These are phyloP conservation scores for Carposina sasakii DNA, from an alignment of 1,140 invertebrate species.

Conservation along the genomic window DNA sequence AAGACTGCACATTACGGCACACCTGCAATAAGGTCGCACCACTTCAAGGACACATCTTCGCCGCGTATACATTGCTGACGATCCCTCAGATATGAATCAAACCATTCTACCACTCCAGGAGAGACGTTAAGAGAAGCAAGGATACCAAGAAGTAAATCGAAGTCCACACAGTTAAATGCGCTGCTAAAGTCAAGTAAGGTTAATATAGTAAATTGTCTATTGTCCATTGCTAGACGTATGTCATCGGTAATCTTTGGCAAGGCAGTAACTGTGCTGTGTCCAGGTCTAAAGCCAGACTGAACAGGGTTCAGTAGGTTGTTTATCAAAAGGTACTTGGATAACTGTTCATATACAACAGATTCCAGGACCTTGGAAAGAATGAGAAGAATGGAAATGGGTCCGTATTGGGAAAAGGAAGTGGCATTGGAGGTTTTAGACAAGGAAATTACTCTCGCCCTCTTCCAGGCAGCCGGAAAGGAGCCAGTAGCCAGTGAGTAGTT, in stretches of 20 bases:
- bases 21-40: not conserved
- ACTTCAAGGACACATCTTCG: not conserved
- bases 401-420: not conserved
- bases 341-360: not conserved
- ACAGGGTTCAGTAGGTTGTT: not conserved
- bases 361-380: constrained; percentile 1
- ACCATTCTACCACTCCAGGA: not conserved
- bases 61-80: not conserved
- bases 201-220: not conserved
- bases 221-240: constrained; percentile 4
- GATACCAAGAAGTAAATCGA: constrained; percentile 1
- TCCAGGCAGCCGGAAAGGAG: not conserved
- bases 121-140: not conserved
- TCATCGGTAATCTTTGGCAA: not conserved
- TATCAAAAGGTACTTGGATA: not conserved
- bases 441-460: not conserved
- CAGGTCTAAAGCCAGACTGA: not conserved
- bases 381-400: constrained; percentile 1
- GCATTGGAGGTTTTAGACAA: not conserved
- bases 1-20: not conserved
- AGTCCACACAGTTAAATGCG: constrained; percentile 3
- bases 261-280: not conserved
- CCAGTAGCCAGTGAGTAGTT: not conserved
- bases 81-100: not conserved
- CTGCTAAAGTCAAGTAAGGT: not conserved